A percentile compares a stretch with the other conserved stretches of the same genome.
Evolutionary conservation across 2,888 invertebrate genomes (phyloP).

Genomic region (Cataglyphis albicans): DNA sequence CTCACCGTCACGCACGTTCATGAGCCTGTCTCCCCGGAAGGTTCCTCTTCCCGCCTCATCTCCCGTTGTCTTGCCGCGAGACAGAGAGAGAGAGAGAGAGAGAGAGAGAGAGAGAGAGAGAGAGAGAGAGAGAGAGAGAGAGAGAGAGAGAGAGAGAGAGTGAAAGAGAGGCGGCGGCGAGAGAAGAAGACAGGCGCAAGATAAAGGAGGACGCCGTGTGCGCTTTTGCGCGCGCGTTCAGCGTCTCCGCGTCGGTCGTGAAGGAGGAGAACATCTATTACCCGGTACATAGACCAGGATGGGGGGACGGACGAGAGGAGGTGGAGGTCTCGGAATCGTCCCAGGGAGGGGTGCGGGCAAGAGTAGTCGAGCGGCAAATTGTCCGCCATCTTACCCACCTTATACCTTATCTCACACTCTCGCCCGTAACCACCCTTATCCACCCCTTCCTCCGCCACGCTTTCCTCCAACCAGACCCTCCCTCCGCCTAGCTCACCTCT

Average conservation of each 20-base stretch:
- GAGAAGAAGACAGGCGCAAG: slow-evolving; percentile 11
- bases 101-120: too few relatives aligned
- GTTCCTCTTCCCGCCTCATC: neutral
- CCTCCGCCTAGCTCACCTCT: slow-evolving; percentile 53
- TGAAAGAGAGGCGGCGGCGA: slow-evolving; percentile 47
- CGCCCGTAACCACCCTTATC: slow-evolving; percentile 75
- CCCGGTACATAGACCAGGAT: slow-evolving; percentile 80
- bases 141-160: neutral
- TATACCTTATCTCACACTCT: slow-evolving; percentile 84
- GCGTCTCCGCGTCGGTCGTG: slow-evolving; percentile 78
- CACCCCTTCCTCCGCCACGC: slow-evolving; percentile 68
- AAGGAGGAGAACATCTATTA: slow-evolving; percentile 85
- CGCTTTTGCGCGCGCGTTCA: slow-evolving; percentile 74
- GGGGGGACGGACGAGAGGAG: slow-evolving; percentile 69
- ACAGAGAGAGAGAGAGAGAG: too few relatives aligned
- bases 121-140: slow-evolving; percentile 19
- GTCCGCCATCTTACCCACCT: slow-evolving; percentile 86
- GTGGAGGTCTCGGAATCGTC: slow-evolving; percentile 79
- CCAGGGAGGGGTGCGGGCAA: slow-evolving; percentile 83
- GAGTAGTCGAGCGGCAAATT: slow-evolving; percentile 86
- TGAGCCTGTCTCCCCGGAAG: slow-evolving; percentile 33
- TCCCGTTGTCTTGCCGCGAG: slow-evolving; percentile 29
- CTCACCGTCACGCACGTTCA: slow-evolving; percentile 68
- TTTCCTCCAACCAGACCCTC: slow-evolving; percentile 70
- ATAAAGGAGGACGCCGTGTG: slow-evolving; percentile 26